Evolutionary conservation across 1,140 invertebrate species (phyloP).

Genomic region (Ostrea edulis): DNA sequence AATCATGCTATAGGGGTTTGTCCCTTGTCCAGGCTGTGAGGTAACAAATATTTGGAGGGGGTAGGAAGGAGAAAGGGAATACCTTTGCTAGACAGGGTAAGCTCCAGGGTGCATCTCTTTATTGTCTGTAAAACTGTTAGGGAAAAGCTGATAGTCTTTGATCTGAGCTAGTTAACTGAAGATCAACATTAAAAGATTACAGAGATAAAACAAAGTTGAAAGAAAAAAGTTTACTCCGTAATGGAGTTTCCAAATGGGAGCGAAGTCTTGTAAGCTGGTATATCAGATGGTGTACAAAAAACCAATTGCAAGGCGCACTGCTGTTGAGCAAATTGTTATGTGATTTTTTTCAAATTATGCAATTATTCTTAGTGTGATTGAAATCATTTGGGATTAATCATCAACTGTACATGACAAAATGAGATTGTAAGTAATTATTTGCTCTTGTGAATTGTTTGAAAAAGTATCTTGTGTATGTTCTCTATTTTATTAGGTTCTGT

Average conservation of each 20-base stretch:
- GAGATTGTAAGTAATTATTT: constrained; percentile 29
- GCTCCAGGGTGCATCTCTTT: neutral
- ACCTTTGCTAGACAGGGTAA: constrained; percentile 17
- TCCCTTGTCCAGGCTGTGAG: neutral
- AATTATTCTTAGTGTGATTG: constrained; percentile 37
- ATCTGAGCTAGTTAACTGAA: constrained; percentile 37
- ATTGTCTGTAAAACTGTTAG: constrained; percentile 37
- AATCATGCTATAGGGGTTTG: neutral
- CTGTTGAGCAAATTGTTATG: constrained; percentile 38
- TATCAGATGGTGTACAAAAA: constrained; percentile 1
- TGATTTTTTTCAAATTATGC: constrained; percentile 38
- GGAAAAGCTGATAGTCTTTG: constrained; percentile 32
- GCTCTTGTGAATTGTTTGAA: constrained; percentile 10
- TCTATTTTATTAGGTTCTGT: neutral
- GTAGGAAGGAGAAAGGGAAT: constrained; percentile 31
- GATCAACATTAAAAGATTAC: constrained; percentile 39
- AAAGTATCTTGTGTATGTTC: neutral
- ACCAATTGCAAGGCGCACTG: constrained; percentile 23
- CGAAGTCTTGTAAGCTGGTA: constrained; percentile 13
- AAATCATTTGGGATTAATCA: constrained; percentile 39
- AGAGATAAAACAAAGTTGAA: constrained; percentile 35
- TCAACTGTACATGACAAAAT: constrained; percentile 22
- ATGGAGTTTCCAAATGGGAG: constrained; percentile 36
- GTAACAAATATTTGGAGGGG: constrained; percentile 23
- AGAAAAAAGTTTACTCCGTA: constrained; percentile 33